phyloP scores from a whole-genome alignment of 1,140 invertebrate genomes.

The Tetragonula clypearis region DNA sequence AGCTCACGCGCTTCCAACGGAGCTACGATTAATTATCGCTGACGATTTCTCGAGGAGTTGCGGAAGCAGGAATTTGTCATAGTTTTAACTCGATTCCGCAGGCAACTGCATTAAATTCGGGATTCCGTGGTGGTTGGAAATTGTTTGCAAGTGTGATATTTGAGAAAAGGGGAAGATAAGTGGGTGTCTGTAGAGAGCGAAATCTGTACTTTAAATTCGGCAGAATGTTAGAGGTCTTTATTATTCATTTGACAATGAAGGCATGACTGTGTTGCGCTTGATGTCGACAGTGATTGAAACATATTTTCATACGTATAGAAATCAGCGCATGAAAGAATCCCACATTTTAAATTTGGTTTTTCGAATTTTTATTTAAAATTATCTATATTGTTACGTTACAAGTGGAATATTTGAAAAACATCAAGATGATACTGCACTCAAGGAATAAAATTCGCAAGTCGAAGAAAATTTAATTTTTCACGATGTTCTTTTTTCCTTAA shows the following conservation, averaged over 20 bases:
- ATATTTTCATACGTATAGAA: background rate
- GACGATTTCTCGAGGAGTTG: background rate
- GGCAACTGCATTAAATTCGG: background rate
- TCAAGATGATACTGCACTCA: background rate
- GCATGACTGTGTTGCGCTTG: background rate
- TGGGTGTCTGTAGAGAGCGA: background rate
- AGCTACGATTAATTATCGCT: background rate
- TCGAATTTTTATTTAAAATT: too few species aligned
- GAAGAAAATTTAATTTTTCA: too few species aligned
- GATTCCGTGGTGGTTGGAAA: background rate
- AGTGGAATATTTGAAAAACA: background rate
- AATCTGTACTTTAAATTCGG: background rate
- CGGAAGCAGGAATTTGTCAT: rapidly evolving
- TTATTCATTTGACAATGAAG: background rate
- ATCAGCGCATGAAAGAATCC: too few species aligned
- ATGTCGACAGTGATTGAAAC: background rate
- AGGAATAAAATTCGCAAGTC: too few species aligned
- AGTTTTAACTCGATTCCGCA: background rate
- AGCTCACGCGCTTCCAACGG: background rate
- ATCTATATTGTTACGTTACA: too few species aligned
- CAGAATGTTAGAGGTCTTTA: background rate
- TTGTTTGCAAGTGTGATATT: background rate
- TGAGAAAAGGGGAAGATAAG: background rate
- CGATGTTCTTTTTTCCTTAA: too few species aligned
- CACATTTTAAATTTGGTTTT: too few species aligned